Percentiles rank a stretch among this genome's conserved stretches.
Conservation (phyloP, 2,113 vertebrate species). For the Parus major region DNA sequence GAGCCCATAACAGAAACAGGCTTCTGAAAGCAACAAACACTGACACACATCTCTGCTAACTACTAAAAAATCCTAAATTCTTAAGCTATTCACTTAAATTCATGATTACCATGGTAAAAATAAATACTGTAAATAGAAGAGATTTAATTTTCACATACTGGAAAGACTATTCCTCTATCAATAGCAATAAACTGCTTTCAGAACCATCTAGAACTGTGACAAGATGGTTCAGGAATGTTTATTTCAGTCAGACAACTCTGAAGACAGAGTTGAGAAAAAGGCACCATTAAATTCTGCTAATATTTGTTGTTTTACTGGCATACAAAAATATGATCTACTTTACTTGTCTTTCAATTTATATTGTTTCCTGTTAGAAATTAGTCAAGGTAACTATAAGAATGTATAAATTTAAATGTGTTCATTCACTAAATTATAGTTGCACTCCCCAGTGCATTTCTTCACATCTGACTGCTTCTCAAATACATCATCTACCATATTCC, state of each 20-base stretch:
- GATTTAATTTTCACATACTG: not conserved
- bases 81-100: not conserved
- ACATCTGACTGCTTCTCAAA: not conserved
- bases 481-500: not conserved
- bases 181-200: not conserved
- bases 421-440: not conserved
- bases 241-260: not conserved
- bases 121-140: not conserved
- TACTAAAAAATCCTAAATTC: not conserved
- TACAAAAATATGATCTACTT: not conserved
- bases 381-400: not conserved
- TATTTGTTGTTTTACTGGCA: not conserved
- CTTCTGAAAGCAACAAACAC: not conserved
- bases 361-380: not conserved
- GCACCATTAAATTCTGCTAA: not conserved
- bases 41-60: not conserved
- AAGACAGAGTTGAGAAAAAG: not conserved
- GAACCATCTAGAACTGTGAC: not conserved
- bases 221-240: not conserved
- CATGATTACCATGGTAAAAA: not conserved
- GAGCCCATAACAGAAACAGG: not conserved
- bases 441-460: not conserved
- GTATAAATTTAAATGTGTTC: not conserved
- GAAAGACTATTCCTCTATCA: not conserved
- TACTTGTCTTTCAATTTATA: not conserved